These are phyloP conservation scores for Gryllus bimaculatus DNA, from an alignment of 1,140 invertebrate species.

Conservation along the genomic window DNA sequence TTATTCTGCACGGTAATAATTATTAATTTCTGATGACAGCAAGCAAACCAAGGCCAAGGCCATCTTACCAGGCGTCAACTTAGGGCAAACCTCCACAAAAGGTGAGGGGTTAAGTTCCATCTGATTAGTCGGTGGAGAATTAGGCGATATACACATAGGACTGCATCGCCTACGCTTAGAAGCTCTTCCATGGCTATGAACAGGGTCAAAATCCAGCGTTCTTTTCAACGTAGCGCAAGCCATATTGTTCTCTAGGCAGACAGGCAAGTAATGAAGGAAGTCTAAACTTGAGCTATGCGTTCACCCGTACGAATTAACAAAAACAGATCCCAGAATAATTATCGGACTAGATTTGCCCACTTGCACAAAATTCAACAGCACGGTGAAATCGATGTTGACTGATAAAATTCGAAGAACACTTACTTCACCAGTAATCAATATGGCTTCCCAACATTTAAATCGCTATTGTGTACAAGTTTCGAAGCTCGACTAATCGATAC, in stretches of 20 bases:
- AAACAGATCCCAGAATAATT: neutral
- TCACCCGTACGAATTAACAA: neutral
- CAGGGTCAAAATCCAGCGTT: conserved; percentile 84
- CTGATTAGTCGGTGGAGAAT: conserved; percentile 46
- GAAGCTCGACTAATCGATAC: neutral
- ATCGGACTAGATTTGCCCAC: neutral
- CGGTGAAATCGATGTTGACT: conserved; percentile 9
- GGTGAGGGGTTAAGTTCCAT: conserved; percentile 53
- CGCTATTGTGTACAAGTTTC: conserved; percentile 17
- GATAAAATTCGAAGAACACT: neutral
- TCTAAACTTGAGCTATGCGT: neutral
- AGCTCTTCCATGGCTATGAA: conserved; percentile 65
- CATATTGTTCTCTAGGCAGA: conserved; percentile 51
- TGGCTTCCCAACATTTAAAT: conserved; percentile 17
- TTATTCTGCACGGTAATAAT: neutral
- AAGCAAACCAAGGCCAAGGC: neutral
- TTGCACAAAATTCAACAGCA: neutral
- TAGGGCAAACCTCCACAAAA: conserved; percentile 65
- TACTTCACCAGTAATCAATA: conserved; percentile 13
- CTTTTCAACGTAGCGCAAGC: conserved; percentile 92
- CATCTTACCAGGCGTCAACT: conserved; percentile 72
- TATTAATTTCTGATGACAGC: neutral
- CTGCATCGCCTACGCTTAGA: conserved; percentile 79
- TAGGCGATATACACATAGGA: conserved; percentile 64
- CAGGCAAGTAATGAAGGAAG: neutral